Base-by-base conservation (phyloP, 1,140 invertebrate species). In the Hypothenemus hampei region DNA sequence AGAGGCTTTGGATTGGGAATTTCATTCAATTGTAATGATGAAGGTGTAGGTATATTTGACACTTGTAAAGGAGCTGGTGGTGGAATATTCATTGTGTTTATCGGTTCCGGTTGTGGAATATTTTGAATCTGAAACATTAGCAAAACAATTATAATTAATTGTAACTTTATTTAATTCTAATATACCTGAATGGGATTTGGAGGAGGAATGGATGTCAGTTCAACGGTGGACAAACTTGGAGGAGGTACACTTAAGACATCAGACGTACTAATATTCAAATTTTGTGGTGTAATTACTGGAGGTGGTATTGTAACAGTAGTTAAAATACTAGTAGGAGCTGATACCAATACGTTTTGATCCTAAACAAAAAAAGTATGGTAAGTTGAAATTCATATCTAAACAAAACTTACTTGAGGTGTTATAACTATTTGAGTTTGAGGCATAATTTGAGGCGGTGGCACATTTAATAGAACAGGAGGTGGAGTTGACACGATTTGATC, bases 21-120 rank as follows among this genome's bases (percentile, higher is more conserved):
- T 57, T 69, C 65, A 35, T 68, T 68, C 19, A 73, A 57, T 50
- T 70, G 67, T 21, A 71, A 58, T 3, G 69, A 63, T 22, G 65
- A 71, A 3, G 77, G 75, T 0, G 77, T 75, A 33, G 74, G 75
- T 44, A 79, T 75, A 61, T 73, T 75, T 10, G 76, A 74, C 5
- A 75, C 73, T 47, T 75, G 75, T 19, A 78, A 59, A 37, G 74
- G 74, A 7, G 71, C 62, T 3, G 74, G 77, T 21, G 77, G 74
- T 3, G 73, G 74, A 48, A 73, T 71, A 44, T 64, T 68, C 15
- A 68, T 50, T 3, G 73, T 67, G 41, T 70, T 69, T 29, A 74
- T 52, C 10, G 68, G 66, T 41, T 68, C 65, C 20, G 55, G 55
- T 36, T 50, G 55, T 19, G 45, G 45, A 20, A 48, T 48, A 33